phyloP scores from a whole-genome alignment of 1,140 invertebrate genomes.

The Trichonephila clavata region DNA sequence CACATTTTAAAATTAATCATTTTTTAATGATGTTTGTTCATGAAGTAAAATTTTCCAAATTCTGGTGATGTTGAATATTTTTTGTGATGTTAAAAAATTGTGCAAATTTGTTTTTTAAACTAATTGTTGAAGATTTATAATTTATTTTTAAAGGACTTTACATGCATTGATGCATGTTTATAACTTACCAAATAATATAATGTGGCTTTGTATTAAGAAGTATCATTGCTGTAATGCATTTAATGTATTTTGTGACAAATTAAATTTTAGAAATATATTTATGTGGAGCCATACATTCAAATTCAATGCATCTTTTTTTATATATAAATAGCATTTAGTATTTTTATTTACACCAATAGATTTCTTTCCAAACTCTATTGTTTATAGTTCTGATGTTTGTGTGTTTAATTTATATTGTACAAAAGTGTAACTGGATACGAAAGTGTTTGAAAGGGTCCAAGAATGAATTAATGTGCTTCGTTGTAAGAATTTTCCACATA shows the following conservation, averaged over 20 bases:
- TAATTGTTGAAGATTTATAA: no score
- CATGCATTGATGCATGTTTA: background rate
- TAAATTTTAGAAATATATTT: background rate
- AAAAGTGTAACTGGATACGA: conserved; percentile 10
- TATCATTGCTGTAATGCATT: background rate
- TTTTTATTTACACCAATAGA: no score
- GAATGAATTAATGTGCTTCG: background rate
- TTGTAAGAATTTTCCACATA: background rate
- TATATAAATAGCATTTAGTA: no score
- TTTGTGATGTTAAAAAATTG: background rate
- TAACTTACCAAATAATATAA: background rate
- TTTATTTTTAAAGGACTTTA: no score
- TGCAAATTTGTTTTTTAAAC: no score
- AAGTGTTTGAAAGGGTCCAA: conserved; percentile 65
- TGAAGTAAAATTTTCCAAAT: background rate
- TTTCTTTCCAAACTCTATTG: no score
- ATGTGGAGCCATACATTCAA: background rate
- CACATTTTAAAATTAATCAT: no score
- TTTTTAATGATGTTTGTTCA: background rate
- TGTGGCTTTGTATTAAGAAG: background rate
- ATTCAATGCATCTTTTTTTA: no score
- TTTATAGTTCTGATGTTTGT: background rate
- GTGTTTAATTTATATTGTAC: conserved; percentile 32
- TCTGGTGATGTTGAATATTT: no score
- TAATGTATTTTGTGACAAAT: background rate